Evolutionary conservation across 2,113 vertebrate species (phyloP), one percentile per base, ranked within the genome.

Genomic region (Serinus canaria): DNA sequence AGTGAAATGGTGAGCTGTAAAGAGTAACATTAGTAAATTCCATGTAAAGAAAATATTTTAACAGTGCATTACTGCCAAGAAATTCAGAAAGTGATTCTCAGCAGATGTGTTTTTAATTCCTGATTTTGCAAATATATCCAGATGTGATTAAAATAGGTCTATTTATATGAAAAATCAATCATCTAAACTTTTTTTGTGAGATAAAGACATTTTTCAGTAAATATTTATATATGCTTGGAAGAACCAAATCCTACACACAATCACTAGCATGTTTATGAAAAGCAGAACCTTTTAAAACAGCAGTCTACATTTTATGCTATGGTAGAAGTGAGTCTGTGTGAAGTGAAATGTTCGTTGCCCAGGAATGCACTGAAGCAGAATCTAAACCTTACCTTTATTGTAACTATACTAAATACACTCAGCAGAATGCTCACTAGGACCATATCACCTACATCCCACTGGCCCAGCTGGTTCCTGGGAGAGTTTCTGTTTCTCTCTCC

Each of bases 21-120:
- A 68, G 85, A 74, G 43, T 68, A 87, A 92, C 49, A 43, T 46
- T 63, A 87, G 47, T 66, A 92, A 95, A 95, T 79, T 77, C 56
- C 43, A 53, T 49, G 62, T 53, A 76, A 94, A 94, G 91, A 91
- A 94, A 94, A 94, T 91, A 92, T 90, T 95, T 88, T 93, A 87
- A 64, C 18, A 82, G 30, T n/a, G 64, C 91, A 56, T 81, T 68
- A 41, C 81, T 94, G 83, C 73, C 89, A 92, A 94, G 56, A 92
- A 84, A 91, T 70, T 81, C 50, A 77, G 73, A 75, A 70, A 87
- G 37, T 60, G 37, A 76, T 89, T 92, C 44, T 91, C 46, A 89
- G 37, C 39, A 68, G 46, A 83, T 52, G 31, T 74, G 59, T 74
- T 94, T 93, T 92, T 89, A 83, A 89, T 89, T 93, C 56, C 49